Evolutionary conservation across 2,888 invertebrate genomes (phyloP).

Genomic region (Drosophila quinaria): DNA sequence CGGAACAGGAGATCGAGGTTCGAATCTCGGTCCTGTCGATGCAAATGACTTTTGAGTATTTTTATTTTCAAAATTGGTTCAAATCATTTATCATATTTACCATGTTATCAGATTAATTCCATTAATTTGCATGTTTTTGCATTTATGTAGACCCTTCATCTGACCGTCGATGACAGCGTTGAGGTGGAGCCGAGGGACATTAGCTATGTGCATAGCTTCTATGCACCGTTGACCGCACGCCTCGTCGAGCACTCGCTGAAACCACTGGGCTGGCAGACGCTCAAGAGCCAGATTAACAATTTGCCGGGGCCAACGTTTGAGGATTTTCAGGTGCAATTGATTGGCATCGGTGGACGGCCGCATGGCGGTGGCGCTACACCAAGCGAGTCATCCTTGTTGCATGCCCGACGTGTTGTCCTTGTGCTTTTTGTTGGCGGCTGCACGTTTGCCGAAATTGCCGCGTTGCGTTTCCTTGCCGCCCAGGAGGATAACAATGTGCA

Average conservation of each 20-base stretch:
- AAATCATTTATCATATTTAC: no score
- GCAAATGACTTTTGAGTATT: no score
- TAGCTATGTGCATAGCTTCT: slow-evolving; percentile 96
- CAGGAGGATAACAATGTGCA: slow-evolving; percentile 94
- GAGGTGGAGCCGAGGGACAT: slow-evolving; percentile 95
- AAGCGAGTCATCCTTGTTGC: slow-evolving; percentile 87
- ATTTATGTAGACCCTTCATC: slow-evolving; percentile 88
- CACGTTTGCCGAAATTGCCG: slow-evolving; percentile 96
- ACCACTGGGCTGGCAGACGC: slow-evolving; percentile 91
- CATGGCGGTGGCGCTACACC: slow-evolving; percentile 88
- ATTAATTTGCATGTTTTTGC: no score
- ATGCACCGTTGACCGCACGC: slow-evolving; percentile 96
- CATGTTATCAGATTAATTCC: no score
- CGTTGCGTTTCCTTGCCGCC: slow-evolving; percentile 90
- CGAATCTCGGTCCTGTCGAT: no score
- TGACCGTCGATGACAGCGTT: slow-evolving; percentile 95
- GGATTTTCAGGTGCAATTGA: slow-evolving; percentile 88
- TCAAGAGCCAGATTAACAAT: slow-evolving; percentile 93
- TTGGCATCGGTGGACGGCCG: slow-evolving; percentile 87
- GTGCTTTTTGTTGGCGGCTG: slow-evolving; percentile 99
- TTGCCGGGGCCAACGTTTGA: slow-evolving; percentile 91
- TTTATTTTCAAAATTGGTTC: no score
- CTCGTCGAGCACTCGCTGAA: slow-evolving; percentile 93
- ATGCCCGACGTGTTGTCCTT: slow-evolving; percentile 89
- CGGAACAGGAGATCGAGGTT: no score